Conservation (phyloP, 2,888 invertebrate species). For the Amblyteles armatorius region DNA sequence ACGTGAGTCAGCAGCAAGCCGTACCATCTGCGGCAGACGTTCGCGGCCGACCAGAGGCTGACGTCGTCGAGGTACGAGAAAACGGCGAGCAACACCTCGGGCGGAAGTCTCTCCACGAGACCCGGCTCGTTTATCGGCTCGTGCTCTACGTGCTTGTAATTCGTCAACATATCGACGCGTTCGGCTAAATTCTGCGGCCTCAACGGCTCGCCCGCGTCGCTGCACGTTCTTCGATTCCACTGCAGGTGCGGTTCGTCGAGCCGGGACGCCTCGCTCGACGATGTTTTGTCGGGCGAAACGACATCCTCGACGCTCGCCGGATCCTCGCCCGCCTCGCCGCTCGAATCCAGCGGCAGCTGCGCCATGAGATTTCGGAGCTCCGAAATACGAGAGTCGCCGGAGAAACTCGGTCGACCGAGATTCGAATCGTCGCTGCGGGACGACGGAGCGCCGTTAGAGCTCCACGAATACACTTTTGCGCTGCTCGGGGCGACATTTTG, state of each 20-base stretch:
- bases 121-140: slow-evolving; percentile 86
- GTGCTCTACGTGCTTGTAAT: slow-evolving; percentile 82
- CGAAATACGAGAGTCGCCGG: slow-evolving; percentile 6
- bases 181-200: slow-evolving; percentile 87
- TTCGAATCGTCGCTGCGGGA: slow-evolving; percentile 31
- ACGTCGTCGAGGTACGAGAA: slow-evolving; percentile 96
- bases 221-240: slow-evolving; percentile 73
- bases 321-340: slow-evolving; percentile 70
- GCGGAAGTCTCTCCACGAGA: slow-evolving; percentile 89
- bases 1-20: slow-evolving; percentile 92
- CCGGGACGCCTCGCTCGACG: slow-evolving; percentile 39
- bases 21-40: slow-evolving; percentile 94
- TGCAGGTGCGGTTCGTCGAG: slow-evolving; percentile 59
- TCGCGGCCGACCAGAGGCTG: slow-evolving; percentile 94
- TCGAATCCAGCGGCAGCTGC: slow-evolving; percentile 64
- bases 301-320: slow-evolving; percentile 70
- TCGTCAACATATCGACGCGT: slow-evolving; percentile 87
- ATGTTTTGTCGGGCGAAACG: slow-evolving; percentile 48
- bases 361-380: slow-evolving; percentile 6
- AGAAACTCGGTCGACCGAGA: neutral
- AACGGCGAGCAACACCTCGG: slow-evolving; percentile 93
- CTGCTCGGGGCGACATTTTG: slow-evolving; percentile 60
- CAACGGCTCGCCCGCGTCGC: slow-evolving; percentile 82
- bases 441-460: slow-evolving; percentile 18
- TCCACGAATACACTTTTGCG: slow-evolving; percentile 55